These are phyloP conservation scores for Catocala sponsa DNA, from an alignment of 2,888 invertebrate species.

Conservation along the genomic window DNA sequence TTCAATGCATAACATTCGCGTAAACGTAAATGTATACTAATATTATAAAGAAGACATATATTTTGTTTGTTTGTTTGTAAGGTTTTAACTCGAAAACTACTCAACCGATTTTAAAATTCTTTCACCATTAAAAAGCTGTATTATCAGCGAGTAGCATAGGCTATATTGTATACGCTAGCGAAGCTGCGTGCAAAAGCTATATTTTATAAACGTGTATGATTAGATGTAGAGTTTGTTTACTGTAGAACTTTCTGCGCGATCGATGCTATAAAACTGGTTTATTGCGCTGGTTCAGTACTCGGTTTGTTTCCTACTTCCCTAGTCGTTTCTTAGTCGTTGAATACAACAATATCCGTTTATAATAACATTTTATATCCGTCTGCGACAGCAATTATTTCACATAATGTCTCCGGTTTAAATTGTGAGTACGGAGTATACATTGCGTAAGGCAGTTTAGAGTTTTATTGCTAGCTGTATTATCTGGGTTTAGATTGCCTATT, in stretches of 20 bases:
- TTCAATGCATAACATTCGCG: too few relatives aligned
- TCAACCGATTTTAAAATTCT: too few relatives aligned
- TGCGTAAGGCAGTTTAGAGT: conserved; percentile 3
- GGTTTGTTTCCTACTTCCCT: conserved; percentile 15
- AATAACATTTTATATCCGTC: conserved; percentile 14
- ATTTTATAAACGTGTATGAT: background rate
- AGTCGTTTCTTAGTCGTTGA: conserved; percentile 13
- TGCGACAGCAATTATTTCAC: conserved; percentile 5
- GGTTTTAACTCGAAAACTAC: too few relatives aligned
- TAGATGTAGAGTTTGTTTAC: conserved; percentile 1
- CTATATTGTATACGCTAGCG: too few relatives aligned
- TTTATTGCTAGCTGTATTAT: conserved; percentile 7
- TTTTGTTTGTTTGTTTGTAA: too few relatives aligned
- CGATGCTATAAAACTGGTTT: background rate
- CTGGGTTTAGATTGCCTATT: background rate
- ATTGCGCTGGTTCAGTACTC: background rate
- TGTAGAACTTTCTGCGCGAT: background rate
- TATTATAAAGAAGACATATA: too few relatives aligned
- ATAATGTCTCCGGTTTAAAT: background rate
- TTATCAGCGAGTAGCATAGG: too few relatives aligned
- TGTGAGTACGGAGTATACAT: background rate
- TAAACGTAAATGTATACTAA: too few relatives aligned
- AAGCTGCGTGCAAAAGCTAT: too few relatives aligned
- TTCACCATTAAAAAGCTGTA: too few relatives aligned
- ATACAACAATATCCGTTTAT: conserved; percentile 24